Conservation (phyloP, 2,888 invertebrate species). For the Timema podura region DNA sequence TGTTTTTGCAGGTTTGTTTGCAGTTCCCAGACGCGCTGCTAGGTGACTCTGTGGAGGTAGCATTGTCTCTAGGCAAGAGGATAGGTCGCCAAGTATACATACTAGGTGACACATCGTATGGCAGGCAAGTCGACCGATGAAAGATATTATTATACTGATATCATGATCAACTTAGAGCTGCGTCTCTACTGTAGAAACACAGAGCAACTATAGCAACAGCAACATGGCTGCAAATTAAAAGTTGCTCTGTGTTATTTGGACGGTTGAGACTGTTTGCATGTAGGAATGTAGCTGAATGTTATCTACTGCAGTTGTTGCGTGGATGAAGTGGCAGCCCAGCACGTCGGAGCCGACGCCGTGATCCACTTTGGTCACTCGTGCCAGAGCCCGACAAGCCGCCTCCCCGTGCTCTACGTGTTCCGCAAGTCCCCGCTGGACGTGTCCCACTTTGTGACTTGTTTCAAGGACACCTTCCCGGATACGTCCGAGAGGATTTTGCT, state of each 20-base stretch:
- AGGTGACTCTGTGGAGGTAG: slow-evolving; percentile 62
- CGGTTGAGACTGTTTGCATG: too few relatives aligned
- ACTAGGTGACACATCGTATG: slow-evolving; percentile 87
- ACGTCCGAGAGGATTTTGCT: slow-evolving; percentile 37
- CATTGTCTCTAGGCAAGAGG: slow-evolving; percentile 48
- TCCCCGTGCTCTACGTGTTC: slow-evolving; percentile 74
- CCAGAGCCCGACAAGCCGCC: slow-evolving; percentile 64
- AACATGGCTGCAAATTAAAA: too few relatives aligned
- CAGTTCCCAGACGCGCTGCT: slow-evolving; percentile 88
- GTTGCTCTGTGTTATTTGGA: too few relatives aligned
- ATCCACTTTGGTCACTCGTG: slow-evolving; percentile 92
- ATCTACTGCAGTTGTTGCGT: slow-evolving; percentile 70
- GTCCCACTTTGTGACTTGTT: slow-evolving; percentile 34
- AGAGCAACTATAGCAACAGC: too few relatives aligned
- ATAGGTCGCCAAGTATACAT: slow-evolving; percentile 66
- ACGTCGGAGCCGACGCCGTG: slow-evolving; percentile 77
- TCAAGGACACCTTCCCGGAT: slow-evolving; percentile 19
- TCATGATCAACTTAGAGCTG: too few relatives aligned
- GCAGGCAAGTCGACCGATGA: slow-evolving; percentile 57
- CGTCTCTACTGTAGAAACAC: too few relatives aligned
- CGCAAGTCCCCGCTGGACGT: slow-evolving; percentile 58
- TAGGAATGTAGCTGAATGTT: too few relatives aligned
- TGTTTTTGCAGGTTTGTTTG: slow-evolving; percentile 66
- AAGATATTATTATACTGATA: too few relatives aligned
- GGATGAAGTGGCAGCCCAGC: slow-evolving; percentile 85